Conservation (phyloP, 2,888 invertebrate species). For the Acleris emargana region DNA sequence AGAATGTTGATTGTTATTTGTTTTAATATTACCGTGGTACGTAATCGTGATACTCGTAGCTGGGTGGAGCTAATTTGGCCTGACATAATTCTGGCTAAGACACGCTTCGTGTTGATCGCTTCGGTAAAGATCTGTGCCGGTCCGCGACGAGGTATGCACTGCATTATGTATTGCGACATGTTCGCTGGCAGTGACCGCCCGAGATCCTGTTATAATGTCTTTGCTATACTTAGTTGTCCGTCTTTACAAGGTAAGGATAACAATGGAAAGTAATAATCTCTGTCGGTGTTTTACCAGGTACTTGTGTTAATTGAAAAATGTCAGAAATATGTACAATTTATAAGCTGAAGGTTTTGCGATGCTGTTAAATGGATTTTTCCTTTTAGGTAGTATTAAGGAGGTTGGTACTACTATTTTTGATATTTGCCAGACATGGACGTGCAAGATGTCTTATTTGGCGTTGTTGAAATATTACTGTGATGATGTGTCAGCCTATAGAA, state of each 20-base stretch:
- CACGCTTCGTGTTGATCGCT: conserved; percentile 49
- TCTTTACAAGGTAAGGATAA: not conserved
- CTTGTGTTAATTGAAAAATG: conserved; percentile 10
- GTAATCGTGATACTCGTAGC: not conserved
- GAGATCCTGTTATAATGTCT: conserved; percentile 12
- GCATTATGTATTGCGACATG: conserved; percentile 27
- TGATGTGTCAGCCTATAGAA: conserved; percentile 1
- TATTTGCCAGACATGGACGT: not conserved
- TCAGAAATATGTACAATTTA: not conserved
- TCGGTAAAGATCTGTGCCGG: conserved; percentile 51
- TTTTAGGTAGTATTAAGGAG: not conserved
- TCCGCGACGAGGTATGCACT: conserved; percentile 20
- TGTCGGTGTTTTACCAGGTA: not conserved
- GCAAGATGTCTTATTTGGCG: conserved; percentile 1
- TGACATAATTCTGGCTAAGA: conserved; percentile 55
- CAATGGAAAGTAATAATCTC: not conserved
- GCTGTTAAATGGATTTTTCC: not conserved
- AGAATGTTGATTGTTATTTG: not conserved
- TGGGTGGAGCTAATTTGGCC: conserved; percentile 30
- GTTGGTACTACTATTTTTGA: not conserved
- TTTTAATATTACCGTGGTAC: not conserved
- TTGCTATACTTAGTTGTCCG: not conserved
- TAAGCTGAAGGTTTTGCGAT: conserved; percentile 3
- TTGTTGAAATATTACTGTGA: conserved; percentile 3
- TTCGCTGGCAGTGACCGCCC: conserved; percentile 15